Evolutionary conservation across 2,888 invertebrate species (phyloP), one percentile per base, ranked within the genome.

Genomic region (Scelioninae gen. 2): DNA sequence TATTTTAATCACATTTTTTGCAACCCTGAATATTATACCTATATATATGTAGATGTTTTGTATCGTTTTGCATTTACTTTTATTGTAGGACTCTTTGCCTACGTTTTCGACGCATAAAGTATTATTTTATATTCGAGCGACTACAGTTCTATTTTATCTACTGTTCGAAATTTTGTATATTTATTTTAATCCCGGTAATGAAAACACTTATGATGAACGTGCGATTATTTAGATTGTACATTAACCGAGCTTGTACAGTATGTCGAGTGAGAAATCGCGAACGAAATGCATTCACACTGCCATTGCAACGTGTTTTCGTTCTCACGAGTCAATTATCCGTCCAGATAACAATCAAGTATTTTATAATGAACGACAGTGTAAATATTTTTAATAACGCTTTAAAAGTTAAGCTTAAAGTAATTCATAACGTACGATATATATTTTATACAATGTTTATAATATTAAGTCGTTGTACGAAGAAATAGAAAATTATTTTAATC

Each of bases 261-360:
- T 70, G 6, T 25, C 25, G 25, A 41, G 46, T 73, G 61, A 67
- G 61, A 67, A 60, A 65, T 53, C 10, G 16, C 33, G 48, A 43
- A 33, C 13, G 19, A 18, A 19, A 52, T 6, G 16, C 37, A 15
- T 35, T 48, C 18, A 15, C 45, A 61, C 50, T 50, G 61, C 67
- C 67, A 67, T 57, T 50, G 50, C 52, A 28, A 64, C 13, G 16
- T 39, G 31, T 64, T 33, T 31, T n/a, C 1, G 57, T 73, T 25
- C 57, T 73, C 68, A 58, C 68, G 50, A 73, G 68, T 68, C 68
- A 73, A 45, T 46, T 55, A 68, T 73, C 73, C 73, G 68, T 69
- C 68, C 73, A 73, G 10, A 33, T 57, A 64, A 67, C 52, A 60
- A 41, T 18, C 22, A 68, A 41, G 35, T 69, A 73, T 64, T 64